Evolutionary conservation across 2,113 vertebrate genomes (phyloP).

Genomic region (Anarhynchus alexandrinus): DNA sequence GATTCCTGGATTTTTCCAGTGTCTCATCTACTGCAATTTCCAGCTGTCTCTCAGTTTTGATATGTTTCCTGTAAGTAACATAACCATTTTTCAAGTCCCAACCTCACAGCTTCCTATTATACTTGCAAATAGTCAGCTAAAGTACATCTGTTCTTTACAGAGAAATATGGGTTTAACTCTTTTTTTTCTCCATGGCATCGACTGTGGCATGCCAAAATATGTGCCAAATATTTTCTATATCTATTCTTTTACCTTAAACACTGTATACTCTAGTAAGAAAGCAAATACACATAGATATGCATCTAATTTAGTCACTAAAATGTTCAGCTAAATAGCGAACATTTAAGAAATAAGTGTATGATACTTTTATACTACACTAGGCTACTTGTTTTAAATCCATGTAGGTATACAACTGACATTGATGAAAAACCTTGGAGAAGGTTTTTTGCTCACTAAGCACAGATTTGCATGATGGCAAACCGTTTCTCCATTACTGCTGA

Average conservation of each 20-base stretch:
- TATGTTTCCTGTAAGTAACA: slow-evolving; percentile 33
- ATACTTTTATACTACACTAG: not conserved
- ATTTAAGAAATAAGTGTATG: not conserved
- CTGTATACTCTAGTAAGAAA: not conserved
- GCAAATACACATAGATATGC: not conserved
- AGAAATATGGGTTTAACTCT: not conserved
- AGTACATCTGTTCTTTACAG: slow-evolving; percentile 19
- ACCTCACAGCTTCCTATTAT: slow-evolving; percentile 41
- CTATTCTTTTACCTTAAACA: not conserved
- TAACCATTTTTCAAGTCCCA: slow-evolving; percentile 28
- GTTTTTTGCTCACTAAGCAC: slow-evolving; percentile 58
- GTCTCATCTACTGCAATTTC: slow-evolving; percentile 7
- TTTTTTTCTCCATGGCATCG: not conserved
- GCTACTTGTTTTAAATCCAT: not conserved
- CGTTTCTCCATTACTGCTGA: slow-evolving; percentile 50
- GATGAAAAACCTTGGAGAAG: slow-evolving; percentile 49
- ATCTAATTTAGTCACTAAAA: not conserved
- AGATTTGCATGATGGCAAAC: slow-evolving; percentile 62
- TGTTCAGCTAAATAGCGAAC: not conserved
- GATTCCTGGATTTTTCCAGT: not conserved
- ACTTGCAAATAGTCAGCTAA: slow-evolving; percentile 54
- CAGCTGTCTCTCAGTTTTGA: slow-evolving; percentile 23
- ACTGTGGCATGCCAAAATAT: not conserved
- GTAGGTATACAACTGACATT: slow-evolving; percentile 19
- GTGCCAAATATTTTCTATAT: not conserved